Evolutionary conservation across 2,797 vertebrate genomes (phyloP), one percentile per base, ranked within the genome.

Genomic region (Mallotus villosus): DNA sequence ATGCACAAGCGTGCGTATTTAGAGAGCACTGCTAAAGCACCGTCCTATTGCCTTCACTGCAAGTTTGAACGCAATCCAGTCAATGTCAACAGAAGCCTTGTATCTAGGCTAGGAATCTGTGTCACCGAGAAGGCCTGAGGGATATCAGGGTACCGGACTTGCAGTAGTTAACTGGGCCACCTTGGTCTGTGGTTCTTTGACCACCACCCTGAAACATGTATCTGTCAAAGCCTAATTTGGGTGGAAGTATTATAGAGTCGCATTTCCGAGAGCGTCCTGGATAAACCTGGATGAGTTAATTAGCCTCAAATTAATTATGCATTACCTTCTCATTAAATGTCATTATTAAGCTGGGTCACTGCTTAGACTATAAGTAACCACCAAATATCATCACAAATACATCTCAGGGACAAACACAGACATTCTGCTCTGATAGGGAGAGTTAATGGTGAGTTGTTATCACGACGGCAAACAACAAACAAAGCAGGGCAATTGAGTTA

Each of bases 261-360:
- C 2, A 12, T 55, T 55, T 17, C 51, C n/a, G 24, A 19, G 12
- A 24, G 46, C 22, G 41, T 46, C 16, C 24, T 46, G 49, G 49
- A 55, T 17, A 17, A 17, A 55, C 16, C 51, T 55, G 6, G 14
- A 19, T 51, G 49, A 21, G 21, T 49, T 75, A 77, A 82, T 79
- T 71, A 75, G 63, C 57, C 61, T 62, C 49, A 71, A 72, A 76
- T 74, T 71, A 76, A 49, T 53, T 63, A 63, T 37, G 73, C 73
- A 78, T 77, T 62, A 70, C 73, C 68, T 65, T 70, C 61, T 78
- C 77, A 73, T 82, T 75, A 73, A 9, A 49, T 77, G 46, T 73
- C 22, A 34, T 63, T 73, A 49, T 79, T 57, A 63, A 75, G 75
- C 64, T 77, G 74, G 41, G 41, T 46, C 41, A 46, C 41, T 46